Percentiles rank a stretch among this genome's conserved stretches.
These are phyloP conservation scores for Sclerodermus sp. DNA, from an alignment of 2,888 invertebrate species.

Conservation along the genomic window DNA sequence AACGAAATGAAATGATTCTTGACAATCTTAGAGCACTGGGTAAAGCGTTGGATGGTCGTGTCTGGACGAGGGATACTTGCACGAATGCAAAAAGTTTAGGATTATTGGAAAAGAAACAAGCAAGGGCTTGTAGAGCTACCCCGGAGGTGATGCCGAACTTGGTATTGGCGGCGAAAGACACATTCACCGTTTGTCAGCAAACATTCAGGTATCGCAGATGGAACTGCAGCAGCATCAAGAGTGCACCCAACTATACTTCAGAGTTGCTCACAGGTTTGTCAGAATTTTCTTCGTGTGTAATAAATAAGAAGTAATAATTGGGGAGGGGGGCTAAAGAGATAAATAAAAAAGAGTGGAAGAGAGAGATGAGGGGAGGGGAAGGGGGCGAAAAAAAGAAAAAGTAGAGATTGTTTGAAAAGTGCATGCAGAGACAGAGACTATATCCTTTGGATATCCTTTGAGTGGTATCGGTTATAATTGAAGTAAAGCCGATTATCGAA, in stretches of 20 bases:
- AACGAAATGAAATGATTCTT: too few relatives aligned
- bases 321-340: too few relatives aligned
- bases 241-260: conserved; percentile 73
- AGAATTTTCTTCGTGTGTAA: conserved; percentile 6
- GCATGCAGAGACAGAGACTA: too few relatives aligned
- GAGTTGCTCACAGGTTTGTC: conserved; percentile 74
- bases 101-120: conserved; percentile 66
- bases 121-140: conserved; percentile 67
- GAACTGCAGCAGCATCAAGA: conserved; percentile 79
- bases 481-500: background rate
- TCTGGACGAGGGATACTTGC: conserved; percentile 52
- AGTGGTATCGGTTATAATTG: background rate
- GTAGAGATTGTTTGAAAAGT: too few relatives aligned
- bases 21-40: conserved; percentile 46
- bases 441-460: too few relatives aligned
- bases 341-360: too few relatives aligned
- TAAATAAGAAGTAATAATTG: conserved; percentile 3
- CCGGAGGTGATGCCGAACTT: conserved; percentile 75
- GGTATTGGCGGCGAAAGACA: conserved; percentile 71
- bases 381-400: too few relatives aligned
- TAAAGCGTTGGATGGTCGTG: conserved; percentile 39
- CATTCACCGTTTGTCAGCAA: conserved; percentile 71
- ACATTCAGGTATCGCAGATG: conserved; percentile 75
- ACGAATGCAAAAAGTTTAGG: conserved; percentile 58
- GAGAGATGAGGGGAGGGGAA: background rate